These are phyloP conservation scores for Fregetta grallaria DNA, from an alignment of 2,113 vertebrate genomes.

Conservation along the genomic window DNA sequence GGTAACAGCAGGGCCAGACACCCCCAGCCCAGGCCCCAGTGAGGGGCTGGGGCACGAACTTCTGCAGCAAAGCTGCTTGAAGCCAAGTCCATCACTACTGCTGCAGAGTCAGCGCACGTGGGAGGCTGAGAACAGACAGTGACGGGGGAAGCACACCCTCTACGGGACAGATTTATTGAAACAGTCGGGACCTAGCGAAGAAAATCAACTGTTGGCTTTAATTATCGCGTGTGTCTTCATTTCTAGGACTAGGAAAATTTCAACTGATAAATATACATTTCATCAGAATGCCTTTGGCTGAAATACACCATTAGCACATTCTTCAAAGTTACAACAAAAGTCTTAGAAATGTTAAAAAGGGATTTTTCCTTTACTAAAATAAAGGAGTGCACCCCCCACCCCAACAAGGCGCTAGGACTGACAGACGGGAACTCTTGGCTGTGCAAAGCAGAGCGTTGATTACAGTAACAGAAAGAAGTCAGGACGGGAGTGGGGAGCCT, in stretches of 20 bases:
- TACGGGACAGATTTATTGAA: slow-evolving; percentile 59
- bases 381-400: slow-evolving; percentile 66
- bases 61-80: background rate
- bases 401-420: slow-evolving; percentile 63
- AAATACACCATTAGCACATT: slow-evolving; percentile 68
- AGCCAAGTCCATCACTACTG: background rate
- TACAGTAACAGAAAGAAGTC: slow-evolving; percentile 71
- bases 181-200: slow-evolving; percentile 47
- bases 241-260: slow-evolving; percentile 65
- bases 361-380: slow-evolving; percentile 67
- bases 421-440: slow-evolving; percentile 42
- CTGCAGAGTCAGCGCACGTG: background rate
- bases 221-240: slow-evolving; percentile 59
- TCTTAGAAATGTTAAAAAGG: slow-evolving; percentile 73
- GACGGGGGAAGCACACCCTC: background rate
- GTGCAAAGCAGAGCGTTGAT: slow-evolving; percentile 73
- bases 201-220: slow-evolving; percentile 69
- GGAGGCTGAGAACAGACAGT: background rate
- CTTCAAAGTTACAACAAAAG: slow-evolving; percentile 72
- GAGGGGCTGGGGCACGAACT: fast-evolving
- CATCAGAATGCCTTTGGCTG: slow-evolving; percentile 68
- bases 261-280: slow-evolving; percentile 74
- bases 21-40: too few relatives aligned
- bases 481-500: slow-evolving; percentile 19
- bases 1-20: background rate